phyloP scores from a whole-genome alignment of 1,140 invertebrate species.

The Drosophila ambigua region DNA sequence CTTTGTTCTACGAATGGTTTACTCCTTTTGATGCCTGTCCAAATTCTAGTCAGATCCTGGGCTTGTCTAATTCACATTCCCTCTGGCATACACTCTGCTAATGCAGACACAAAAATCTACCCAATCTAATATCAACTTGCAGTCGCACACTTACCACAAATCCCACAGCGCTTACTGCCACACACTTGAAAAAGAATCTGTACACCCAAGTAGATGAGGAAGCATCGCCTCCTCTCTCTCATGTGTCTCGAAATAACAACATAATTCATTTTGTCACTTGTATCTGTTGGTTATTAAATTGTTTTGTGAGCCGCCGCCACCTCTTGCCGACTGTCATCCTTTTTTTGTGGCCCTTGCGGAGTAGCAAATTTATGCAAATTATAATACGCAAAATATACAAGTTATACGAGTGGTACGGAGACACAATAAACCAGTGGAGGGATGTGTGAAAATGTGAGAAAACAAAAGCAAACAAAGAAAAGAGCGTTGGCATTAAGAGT shows the following conservation, averaged over 20 bases:
- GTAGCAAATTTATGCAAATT: constrained; percentile 75
- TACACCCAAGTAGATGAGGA: no score
- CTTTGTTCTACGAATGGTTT: no score
- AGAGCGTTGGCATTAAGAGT: constrained; percentile 30
- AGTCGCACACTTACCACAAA: no score
- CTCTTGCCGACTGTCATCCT: constrained; percentile 42
- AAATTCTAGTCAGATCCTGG: no score
- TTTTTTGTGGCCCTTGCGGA: constrained; percentile 14
- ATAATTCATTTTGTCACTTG: constrained; percentile 81
- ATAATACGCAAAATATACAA: constrained; percentile 78
- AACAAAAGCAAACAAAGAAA: constrained; percentile 51
- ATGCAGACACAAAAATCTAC: no score
- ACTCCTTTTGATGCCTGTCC: no score
- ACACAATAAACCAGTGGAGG: constrained; percentile 68
- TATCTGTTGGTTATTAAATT: constrained; percentile 78
- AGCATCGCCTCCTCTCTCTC: background rate
- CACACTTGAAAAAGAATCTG: no score
- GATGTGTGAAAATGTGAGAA: constrained; percentile 51
- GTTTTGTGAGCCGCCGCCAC: constrained; percentile 62
- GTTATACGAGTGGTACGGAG: constrained; percentile 47
- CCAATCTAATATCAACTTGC: no score
- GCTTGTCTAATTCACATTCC: no score
- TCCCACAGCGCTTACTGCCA: no score
- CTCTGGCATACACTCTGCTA: no score
- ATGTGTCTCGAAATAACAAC: constrained; percentile 61